A percentile compares a stretch with the other conserved stretches of the same genome.
Evolutionary conservation across 2,797 vertebrate species (phyloP).

Genomic region (Chloroceryle amazona): DNA sequence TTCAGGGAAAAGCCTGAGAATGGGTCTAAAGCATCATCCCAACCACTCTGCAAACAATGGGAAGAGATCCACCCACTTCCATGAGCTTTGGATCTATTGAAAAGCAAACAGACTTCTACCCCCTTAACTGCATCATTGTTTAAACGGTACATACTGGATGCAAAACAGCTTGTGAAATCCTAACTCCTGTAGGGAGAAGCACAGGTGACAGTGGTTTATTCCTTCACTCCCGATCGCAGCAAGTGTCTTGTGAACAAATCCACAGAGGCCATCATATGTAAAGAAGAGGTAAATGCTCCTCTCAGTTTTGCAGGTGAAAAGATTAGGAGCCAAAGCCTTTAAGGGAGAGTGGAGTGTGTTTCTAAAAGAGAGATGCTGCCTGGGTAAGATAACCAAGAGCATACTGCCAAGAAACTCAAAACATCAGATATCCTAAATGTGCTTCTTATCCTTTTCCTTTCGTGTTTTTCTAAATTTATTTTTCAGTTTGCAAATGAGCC

Average conservation of each 20-base stretch:
- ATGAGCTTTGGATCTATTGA: not conserved
- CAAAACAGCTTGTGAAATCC: not conserved
- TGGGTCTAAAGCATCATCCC: not conserved
- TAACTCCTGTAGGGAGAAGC: not conserved
- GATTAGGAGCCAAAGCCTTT: not conserved
- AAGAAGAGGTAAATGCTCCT: not conserved
- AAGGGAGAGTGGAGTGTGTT: not conserved
- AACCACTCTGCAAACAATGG: not conserved
- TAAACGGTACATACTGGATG: fast-evolving
- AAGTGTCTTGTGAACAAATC: not conserved
- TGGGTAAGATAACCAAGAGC: not conserved
- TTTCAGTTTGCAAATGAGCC: not conserved
- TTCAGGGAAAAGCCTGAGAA: not conserved
- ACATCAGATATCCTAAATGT: not conserved
- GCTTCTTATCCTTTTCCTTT: not conserved
- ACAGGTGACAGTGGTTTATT: not conserved
- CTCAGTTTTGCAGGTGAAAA: not conserved
- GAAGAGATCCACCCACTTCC: not conserved
- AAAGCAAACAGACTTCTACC: not conserved
- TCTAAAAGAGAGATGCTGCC: not conserved
- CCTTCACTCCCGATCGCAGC: not conserved
- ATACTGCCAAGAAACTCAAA: not conserved
- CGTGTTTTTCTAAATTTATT: not conserved
- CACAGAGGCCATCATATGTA: not conserved
- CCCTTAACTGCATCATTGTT: fast-evolving